Base-by-base conservation (phyloP, 2,113 vertebrate genomes). In the Atrichornis clamosus region DNA sequence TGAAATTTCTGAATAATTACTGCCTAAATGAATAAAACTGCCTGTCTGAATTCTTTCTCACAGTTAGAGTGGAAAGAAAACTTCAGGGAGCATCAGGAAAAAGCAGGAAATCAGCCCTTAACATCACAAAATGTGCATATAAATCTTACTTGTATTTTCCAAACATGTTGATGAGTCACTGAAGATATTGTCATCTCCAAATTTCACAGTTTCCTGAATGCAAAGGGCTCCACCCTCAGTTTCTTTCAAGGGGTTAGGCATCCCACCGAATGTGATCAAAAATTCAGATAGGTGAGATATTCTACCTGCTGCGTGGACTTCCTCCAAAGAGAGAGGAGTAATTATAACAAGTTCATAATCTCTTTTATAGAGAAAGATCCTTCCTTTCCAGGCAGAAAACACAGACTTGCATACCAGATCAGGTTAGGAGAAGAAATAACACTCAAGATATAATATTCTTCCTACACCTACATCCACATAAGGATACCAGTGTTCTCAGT, bases 1-100 rank as follows among this genome's bases (percentile, higher is more conserved):
- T 74, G 81, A 97, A 92, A 90, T 87, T 93, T 96, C 70, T 72
- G 62, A 90, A 96, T 96, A 95, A 96, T 95, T 95, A 80, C 63
- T 83, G 70, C 73, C 83, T 91, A 84, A 92, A 93, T 82, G 62
- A 96, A 69, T 92, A 95, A 92, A 97, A 89, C 58, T 91, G 49
- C 58, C 50, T 95, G 58, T 28, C 42, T 95, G 53, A 88, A 79
- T 92, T 90, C 69, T 64, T 96, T 94, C 65, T 93, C 62, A 85
- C 76, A 92, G 79, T 75, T 53, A 78, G 28, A 87, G 13, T 74
- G 46, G 69, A 87, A 83, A 76, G 53, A 86, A 91, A 94, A 88
- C 86, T 89, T 96, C 62, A 93, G 72, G 73, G 35, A 94, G 46
- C 30, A 60, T 87, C 64, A 86, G 47, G 26, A 90, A 80, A 87